Conservation (phyloP, 2,888 invertebrate species). For the Nysson spinosus region DNA sequence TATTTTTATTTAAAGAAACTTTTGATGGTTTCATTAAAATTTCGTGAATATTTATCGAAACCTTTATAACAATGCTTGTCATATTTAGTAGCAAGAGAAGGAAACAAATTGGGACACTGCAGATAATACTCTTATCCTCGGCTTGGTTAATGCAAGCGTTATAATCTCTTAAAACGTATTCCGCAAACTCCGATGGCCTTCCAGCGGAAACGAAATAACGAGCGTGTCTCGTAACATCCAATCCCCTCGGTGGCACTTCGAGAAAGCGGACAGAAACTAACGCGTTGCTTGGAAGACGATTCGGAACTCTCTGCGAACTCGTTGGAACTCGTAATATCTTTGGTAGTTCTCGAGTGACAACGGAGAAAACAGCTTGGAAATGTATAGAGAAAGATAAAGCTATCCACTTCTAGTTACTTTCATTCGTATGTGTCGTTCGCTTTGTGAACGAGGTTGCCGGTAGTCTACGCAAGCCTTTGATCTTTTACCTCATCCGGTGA, state of each 20-base stretch:
- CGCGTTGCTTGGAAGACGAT: slow-evolving; percentile 42
- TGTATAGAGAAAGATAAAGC: slow-evolving; percentile 34
- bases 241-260: slow-evolving; percentile 49
- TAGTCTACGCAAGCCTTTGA: slow-evolving; percentile 49
- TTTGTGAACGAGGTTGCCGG: slow-evolving; percentile 8
- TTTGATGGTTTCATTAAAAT: too few species aligned
- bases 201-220: slow-evolving; percentile 37
- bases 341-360: slow-evolving; percentile 55
- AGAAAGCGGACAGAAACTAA: slow-evolving; percentile 51
- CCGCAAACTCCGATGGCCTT: slow-evolving; percentile 19
- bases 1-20: too few species aligned
- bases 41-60: too few species aligned
- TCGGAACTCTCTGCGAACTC: slow-evolving; percentile 61
- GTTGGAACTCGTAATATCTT: slow-evolving; percentile 64
- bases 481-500: slow-evolving; percentile 40
- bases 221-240: slow-evolving; percentile 55
- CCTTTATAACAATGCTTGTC: too few species aligned
- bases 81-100: too few species aligned
- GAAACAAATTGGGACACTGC: too few species aligned
- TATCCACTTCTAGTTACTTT: slow-evolving; percentile 14
- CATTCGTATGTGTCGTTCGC: slow-evolving; percentile 7
- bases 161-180: slow-evolving; percentile 41
- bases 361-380: slow-evolving; percentile 39
- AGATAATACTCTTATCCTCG: too few species aligned
- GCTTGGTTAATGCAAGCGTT: too few species aligned